These are phyloP conservation scores for Fragum fragum DNA, from an alignment of 2,888 invertebrate genomes.

Conservation along the genomic window DNA sequence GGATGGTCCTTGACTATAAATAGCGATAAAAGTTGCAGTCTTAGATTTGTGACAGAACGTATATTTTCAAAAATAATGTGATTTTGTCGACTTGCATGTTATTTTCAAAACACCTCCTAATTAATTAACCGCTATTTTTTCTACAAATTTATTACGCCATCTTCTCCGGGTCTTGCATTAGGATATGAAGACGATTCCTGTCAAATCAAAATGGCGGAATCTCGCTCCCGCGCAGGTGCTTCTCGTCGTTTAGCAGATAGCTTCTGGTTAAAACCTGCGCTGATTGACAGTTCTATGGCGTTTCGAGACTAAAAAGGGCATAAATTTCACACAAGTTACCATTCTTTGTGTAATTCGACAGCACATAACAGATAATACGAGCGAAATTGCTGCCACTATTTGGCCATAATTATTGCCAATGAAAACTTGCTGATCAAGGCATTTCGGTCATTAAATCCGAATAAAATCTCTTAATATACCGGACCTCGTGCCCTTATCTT, in stretches of 20 bases:
- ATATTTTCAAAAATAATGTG: no score
- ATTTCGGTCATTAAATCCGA: background rate
- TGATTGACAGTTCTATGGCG: constrained; percentile 42
- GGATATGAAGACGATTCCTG: constrained; percentile 14
- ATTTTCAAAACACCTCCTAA: background rate
- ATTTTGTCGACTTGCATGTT: no score
- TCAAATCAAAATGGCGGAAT: constrained; percentile 30
- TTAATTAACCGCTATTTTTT: constrained; percentile 12
- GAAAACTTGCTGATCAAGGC: constrained; percentile 34
- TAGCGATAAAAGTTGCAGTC: no score
- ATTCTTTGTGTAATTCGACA: constrained; percentile 49
- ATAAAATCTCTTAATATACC: constrained; percentile 10
- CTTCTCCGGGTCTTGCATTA: background rate
- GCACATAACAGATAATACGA: constrained; percentile 31
- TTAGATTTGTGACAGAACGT: no score
- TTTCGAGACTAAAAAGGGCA: constrained; percentile 38
- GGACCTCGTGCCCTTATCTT: constrained; percentile 18
- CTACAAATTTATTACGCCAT: constrained; percentile 23
- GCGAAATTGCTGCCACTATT: constrained; percentile 29
- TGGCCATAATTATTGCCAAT: constrained; percentile 26
- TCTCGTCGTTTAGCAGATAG: constrained; percentile 21
- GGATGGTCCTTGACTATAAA: no score
- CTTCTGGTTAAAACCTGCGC: constrained; percentile 24
- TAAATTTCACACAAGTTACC: constrained; percentile 63
- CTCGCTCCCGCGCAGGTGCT: constrained; percentile 33